phyloP scores from a whole-genome alignment of 2,113 vertebrate genomes.

The Nibea albiflora region DNA sequence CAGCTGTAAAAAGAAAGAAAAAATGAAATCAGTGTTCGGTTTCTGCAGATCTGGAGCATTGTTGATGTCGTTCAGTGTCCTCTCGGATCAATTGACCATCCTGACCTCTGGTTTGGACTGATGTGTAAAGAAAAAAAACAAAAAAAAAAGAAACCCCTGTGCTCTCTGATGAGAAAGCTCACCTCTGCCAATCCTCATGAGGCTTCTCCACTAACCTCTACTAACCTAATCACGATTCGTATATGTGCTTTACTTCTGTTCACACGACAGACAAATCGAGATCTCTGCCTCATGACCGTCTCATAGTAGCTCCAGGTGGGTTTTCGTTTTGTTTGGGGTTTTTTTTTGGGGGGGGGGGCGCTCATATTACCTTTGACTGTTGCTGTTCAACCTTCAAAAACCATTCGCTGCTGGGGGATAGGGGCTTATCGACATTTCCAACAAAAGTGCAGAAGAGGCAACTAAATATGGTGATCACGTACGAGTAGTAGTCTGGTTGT shows the following conservation, averaged over 20 bases:
- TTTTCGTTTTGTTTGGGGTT: no score
- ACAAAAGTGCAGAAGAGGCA: conserved; percentile 69
- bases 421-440: conserved; percentile 72
- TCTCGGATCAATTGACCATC: conserved; percentile 54
- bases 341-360: not conserved
- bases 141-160: conserved; percentile 21
- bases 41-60: conserved; percentile 42
- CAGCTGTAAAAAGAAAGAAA: conserved; percentile 36
- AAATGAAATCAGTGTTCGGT: conserved; percentile 60
- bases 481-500: conserved; percentile 62
- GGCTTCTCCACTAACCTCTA: conserved; percentile 50
- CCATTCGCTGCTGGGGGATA: conserved; percentile 76
- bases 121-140: conserved; percentile 48
- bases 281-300: conserved; percentile 49
- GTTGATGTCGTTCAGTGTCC: conserved; percentile 54
- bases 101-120: conserved; percentile 67
- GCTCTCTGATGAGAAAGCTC: conserved; percentile 63
- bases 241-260: conserved; percentile 55
- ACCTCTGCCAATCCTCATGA: conserved; percentile 73
- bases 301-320: conserved; percentile 32
- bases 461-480: conserved; percentile 71
- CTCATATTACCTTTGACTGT: conserved; percentile 65
- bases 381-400: conserved; percentile 72
- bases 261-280: conserved; percentile 17
- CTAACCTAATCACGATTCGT: conserved; percentile 40